Evolutionary conservation across 2,888 invertebrate species (phyloP).

Genomic region (Orchesellides sinensis): DNA sequence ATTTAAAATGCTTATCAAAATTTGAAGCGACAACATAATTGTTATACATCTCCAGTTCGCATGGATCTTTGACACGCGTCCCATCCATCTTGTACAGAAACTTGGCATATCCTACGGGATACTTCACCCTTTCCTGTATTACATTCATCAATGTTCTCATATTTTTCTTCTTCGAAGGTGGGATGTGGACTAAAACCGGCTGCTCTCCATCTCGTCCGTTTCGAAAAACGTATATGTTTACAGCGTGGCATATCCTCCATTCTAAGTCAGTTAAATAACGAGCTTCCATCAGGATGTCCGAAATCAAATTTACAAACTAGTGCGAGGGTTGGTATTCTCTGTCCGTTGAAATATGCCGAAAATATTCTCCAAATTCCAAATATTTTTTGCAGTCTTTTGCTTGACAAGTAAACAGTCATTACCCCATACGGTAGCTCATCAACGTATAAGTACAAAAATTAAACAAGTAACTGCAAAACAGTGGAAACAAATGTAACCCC

Average conservation of each 20-base stretch:
- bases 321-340: no score
- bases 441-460: background rate
- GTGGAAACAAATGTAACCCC: no score
- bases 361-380: background rate
- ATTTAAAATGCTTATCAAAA: conserved; percentile 72
- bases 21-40: conserved; percentile 74
- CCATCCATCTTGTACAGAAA: conserved; percentile 74
- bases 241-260: conserved; percentile 74
- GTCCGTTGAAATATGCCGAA: background rate
- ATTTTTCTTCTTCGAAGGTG: conserved; percentile 72
- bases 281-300: conserved; percentile 62
- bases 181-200: conserved; percentile 72
- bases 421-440: background rate
- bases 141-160: conserved; percentile 71
- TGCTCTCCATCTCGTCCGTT: conserved; percentile 72
- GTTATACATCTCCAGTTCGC: conserved; percentile 74
- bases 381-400: background rate
- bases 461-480: background rate
- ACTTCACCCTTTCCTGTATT: conserved; percentile 72
- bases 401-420: background rate
- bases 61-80: conserved; percentile 70
- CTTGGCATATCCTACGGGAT: conserved; percentile 73
- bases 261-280: conserved; percentile 73
- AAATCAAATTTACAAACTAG: background rate
- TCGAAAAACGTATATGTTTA: conserved; percentile 74